phyloP scores from a whole-genome alignment of 2,113 vertebrate species.

The Eira barbara region DNA sequence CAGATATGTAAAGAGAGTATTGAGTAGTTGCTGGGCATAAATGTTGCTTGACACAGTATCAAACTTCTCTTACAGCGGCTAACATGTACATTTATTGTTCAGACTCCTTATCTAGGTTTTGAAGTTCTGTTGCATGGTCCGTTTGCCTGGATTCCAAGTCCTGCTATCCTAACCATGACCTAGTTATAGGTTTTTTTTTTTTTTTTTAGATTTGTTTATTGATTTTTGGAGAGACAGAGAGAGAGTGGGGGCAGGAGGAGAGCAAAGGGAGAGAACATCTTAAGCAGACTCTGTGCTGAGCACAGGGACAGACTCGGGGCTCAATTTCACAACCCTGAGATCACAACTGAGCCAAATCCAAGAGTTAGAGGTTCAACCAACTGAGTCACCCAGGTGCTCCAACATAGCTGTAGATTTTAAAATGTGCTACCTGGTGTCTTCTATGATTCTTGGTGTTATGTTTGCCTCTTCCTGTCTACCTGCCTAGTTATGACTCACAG shows the following conservation, averaged over 20 bases:
- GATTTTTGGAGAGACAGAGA: background rate
- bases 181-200: background rate
- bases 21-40: background rate
- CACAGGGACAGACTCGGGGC: background rate
- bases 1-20: background rate
- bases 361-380: background rate
- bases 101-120: constrained; percentile 1
- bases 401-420: background rate
- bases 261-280: background rate
- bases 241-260: background rate
- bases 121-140: background rate
- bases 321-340: background rate
- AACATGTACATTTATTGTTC: background rate
- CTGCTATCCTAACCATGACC: background rate
- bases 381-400: background rate
- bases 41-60: background rate
- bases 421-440: background rate
- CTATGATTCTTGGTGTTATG: background rate
- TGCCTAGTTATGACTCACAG: background rate
- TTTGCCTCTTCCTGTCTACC: background rate
- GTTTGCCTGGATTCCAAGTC: background rate
- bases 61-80: background rate
- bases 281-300: background rate
- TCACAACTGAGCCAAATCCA: background rate
- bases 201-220: background rate